Conservation (phyloP, 2,888 invertebrate species). For the Lasius fuliginosus region DNA sequence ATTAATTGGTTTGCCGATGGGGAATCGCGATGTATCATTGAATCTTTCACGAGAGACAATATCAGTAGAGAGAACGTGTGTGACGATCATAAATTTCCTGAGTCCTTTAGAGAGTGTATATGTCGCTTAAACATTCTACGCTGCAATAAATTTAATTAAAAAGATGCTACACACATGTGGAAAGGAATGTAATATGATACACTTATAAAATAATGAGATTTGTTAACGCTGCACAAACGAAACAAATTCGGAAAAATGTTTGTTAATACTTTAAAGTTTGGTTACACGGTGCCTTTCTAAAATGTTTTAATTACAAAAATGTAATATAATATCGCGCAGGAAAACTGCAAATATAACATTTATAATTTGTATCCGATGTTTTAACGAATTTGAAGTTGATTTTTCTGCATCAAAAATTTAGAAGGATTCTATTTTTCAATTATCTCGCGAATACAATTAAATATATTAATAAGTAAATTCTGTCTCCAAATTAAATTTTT, state of each 20-base stretch:
- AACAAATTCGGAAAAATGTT: conserved; percentile 17
- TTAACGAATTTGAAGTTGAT: not conserved
- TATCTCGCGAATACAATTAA: not conserved
- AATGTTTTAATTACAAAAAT: not conserved
- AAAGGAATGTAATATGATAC: not conserved
- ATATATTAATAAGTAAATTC: conserved; percentile 3
- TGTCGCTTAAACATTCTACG: conserved; percentile 24
- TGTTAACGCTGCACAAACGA: not conserved
- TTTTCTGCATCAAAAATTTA: not conserved
- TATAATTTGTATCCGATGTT: not conserved
- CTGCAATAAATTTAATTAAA: conserved; percentile 37
- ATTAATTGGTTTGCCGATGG: conserved; percentile 16
- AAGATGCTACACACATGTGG: not conserved
- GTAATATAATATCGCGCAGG: not conserved
- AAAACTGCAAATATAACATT: not conserved
- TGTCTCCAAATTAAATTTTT: not conserved
- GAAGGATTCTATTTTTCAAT: not conserved
- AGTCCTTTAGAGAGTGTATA: conserved; percentile 7
- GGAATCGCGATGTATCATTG: conserved; percentile 6
- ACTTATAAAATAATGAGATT: conserved; percentile 31
- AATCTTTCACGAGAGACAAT: conserved; percentile 21
- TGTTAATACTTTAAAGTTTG: not conserved
- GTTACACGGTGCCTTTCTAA: not conserved
- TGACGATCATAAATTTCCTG: not conserved
- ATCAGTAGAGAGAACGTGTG: conserved; percentile 11